A percentile compares a stretch with the other conserved stretches of the same genome.
These are phyloP conservation scores for Plodia interpunctella DNA, from an alignment of 1,140 invertebrate species.

Conservation along the genomic window DNA sequence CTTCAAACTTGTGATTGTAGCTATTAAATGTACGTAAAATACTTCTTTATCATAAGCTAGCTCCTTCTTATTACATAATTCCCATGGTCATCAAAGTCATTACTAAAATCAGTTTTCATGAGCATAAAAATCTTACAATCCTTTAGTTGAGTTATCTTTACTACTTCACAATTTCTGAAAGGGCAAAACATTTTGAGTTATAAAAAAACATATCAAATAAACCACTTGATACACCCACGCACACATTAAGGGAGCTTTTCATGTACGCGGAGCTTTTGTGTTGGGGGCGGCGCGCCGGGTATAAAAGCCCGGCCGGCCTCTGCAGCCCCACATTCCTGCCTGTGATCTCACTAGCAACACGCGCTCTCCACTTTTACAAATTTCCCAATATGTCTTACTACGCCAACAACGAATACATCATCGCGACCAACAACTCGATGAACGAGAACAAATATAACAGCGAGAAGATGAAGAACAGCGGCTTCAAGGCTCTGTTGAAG, in stretches of 20 bases:
- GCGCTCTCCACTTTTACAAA: conserved; percentile 52
- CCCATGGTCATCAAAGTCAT: background rate
- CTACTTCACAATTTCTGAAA: background rate
- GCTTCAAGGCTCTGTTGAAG: conserved; percentile 77
- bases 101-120: background rate
- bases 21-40: too few relatives aligned
- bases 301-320: conserved; percentile 52
- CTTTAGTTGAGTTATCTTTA: background rate
- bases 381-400: conserved; percentile 71
- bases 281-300: conserved; percentile 60
- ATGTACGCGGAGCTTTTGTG: conserved; percentile 56
- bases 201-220: conserved; percentile 39
- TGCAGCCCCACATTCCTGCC: conserved; percentile 72
- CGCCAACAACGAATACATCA: conserved; percentile 76
- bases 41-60: too few relatives aligned
- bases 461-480: conserved; percentile 76
- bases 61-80: too few relatives aligned
- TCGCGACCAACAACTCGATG: conserved; percentile 75
- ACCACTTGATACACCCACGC: conserved; percentile 51
- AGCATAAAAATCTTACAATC: background rate
- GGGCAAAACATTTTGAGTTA: background rate
- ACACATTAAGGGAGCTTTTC: conserved; percentile 55
- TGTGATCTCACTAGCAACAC: conserved; percentile 71
- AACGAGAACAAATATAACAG: conserved; percentile 77
- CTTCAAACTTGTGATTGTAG: too few relatives aligned